Evolutionary conservation across 2,888 invertebrate genomes (phyloP).

Genomic region (Rhingia campestris): DNA sequence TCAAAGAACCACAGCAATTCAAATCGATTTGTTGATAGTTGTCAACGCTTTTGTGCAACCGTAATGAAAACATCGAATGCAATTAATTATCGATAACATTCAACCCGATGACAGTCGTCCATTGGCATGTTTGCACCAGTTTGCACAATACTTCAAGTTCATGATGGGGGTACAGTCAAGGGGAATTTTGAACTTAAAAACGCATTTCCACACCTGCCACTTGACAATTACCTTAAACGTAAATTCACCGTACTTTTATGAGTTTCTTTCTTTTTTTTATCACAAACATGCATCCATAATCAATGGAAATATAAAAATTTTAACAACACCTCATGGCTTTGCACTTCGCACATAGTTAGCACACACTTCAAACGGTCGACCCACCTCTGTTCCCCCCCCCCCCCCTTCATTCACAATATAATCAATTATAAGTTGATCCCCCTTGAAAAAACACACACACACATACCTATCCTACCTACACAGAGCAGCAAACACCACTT

Average conservation of each 20-base stretch:
- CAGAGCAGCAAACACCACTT: conserved; percentile 59
- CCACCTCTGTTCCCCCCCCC: conserved; percentile 12
- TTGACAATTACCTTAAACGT: conserved; percentile 17
- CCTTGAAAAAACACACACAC: conserved; percentile 8
- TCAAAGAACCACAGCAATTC: too few relatives aligned
- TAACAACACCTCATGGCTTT: conserved; percentile 6
- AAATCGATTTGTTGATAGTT: too few relatives aligned
- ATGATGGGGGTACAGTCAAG: too few relatives aligned
- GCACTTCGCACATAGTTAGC: conserved; percentile 49
- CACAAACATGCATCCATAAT: conserved; percentile 37
- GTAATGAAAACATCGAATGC: too few relatives aligned
- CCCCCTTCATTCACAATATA: conserved; percentile 38
- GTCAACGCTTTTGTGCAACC: too few relatives aligned
- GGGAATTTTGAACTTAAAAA: neutral
- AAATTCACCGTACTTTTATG: conserved; percentile 17
- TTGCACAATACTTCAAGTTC: too few relatives aligned
- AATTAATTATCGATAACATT: too few relatives aligned
- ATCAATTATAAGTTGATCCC: conserved; percentile 65
- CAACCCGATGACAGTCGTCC: too few relatives aligned
- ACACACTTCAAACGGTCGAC: conserved; percentile 20
- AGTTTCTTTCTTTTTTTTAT: conserved; percentile 18
- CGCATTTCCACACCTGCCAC: neutral
- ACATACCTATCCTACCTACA: neutral
- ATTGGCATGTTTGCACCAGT: too few relatives aligned
- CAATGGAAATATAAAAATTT: neutral